These are phyloP conservation scores for Numenius phaeopus DNA, from an alignment of 2,797 vertebrate genomes.

Conservation along the genomic window DNA sequence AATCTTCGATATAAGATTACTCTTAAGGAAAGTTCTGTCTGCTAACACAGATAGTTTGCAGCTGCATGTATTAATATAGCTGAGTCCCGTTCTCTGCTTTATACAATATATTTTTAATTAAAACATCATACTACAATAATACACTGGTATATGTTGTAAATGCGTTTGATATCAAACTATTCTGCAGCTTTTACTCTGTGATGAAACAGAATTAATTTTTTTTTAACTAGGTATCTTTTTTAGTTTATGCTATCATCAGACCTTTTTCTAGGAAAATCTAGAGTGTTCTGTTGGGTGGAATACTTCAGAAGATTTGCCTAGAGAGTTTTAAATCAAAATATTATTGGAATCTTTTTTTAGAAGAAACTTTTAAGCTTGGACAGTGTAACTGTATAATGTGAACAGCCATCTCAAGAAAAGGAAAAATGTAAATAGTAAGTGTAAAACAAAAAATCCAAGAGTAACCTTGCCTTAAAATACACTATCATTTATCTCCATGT, in stretches of 20 bases:
- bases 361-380: background rate
- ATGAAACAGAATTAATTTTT: background rate
- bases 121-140: background rate
- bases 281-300: background rate
- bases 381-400: background rate
- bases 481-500: background rate
- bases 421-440: background rate
- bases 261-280: background rate
- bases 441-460: background rate
- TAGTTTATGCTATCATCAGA: background rate
- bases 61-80: background rate
- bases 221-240: background rate
- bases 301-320: background rate
- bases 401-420: background rate
- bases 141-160: background rate
- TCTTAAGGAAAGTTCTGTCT: background rate
- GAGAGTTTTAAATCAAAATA: background rate
- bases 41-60: background rate
- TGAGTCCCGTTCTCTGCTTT: background rate
- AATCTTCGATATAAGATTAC: background rate
- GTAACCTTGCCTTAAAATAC: conserved; percentile 20
- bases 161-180: background rate
- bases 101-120: background rate
- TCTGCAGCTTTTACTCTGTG: background rate
- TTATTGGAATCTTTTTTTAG: background rate